A percentile compares a stretch with the other conserved stretches of the same genome.
These are phyloP conservation scores for Deilephila porcellus DNA, from an alignment of 2,888 invertebrate genomes.

Conservation along the genomic window DNA sequence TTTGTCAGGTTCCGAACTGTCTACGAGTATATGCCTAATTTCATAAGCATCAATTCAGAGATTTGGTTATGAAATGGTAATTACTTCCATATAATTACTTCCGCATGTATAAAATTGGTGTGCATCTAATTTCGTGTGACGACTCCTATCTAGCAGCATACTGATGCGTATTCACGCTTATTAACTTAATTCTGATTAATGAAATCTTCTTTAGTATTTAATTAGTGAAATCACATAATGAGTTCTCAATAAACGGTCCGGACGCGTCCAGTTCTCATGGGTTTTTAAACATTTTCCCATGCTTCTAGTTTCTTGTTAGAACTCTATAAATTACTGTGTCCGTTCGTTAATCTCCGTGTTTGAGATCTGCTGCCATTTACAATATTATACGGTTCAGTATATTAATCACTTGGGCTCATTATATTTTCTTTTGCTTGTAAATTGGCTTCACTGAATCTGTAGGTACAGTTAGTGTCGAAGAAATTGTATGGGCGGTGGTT, in stretches of 20 bases:
- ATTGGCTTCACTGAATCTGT: not conserved
- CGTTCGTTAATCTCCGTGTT: conserved; percentile 11
- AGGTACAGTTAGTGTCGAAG: no score
- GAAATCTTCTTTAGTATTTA: not conserved
- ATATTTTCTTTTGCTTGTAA: not conserved
- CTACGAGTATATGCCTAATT: no score
- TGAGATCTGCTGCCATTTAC: not conserved
- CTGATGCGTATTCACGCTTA: not conserved
- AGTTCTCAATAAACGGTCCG: conserved; percentile 14
- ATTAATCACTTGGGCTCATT: not conserved
- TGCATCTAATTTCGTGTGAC: no score
- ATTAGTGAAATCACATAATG: conserved; percentile 17
- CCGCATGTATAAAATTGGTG: no score
- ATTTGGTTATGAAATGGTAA: no score
- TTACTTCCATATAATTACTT: no score
- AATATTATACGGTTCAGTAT: not conserved
- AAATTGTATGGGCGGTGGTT: no score
- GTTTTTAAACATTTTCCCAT: conserved; percentile 22
- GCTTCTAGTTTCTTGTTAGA: conserved; percentile 16
- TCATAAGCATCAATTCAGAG: no score
- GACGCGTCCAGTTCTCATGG: conserved; percentile 2
- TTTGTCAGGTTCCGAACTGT: no score
- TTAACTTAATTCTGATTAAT: conserved; percentile 5
- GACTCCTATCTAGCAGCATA: no score
- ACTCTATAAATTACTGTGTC: conserved; percentile 20